Evolutionary conservation across 2,797 vertebrate species (phyloP).

Genomic region (Limosa lapponica): DNA sequence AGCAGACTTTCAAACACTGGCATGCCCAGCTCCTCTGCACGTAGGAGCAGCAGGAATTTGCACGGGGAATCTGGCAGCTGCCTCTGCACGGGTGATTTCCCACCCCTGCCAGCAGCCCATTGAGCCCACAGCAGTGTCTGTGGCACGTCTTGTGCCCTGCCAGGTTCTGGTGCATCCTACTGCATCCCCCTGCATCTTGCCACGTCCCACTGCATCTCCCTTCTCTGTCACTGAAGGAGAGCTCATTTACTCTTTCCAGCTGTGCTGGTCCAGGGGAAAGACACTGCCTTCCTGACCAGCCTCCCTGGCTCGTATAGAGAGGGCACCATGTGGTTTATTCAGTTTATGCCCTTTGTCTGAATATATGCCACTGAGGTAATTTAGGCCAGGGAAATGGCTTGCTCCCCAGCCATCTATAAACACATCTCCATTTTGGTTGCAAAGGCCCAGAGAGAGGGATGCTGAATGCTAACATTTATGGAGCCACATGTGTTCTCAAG

Average conservation of each 20-base stretch:
- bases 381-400: not conserved
- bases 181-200: not conserved
- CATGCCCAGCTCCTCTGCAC: not conserved
- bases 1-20: not conserved
- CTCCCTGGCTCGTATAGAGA: not conserved
- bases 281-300: not conserved
- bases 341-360: not conserved
- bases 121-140: accelerated
- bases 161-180: not conserved
- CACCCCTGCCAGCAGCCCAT: not conserved
- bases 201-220: not conserved
- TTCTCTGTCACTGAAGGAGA: not conserved
- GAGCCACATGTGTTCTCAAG: not conserved
- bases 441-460: not conserved
- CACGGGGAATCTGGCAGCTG: not conserved
- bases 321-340: not conserved
- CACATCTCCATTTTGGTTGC: accelerated
- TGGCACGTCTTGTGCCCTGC: not conserved
- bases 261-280: not conserved
- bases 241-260: not conserved
- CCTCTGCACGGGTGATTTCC: not conserved
- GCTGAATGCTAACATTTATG: not conserved
- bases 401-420: not conserved
- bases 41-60: accelerated
- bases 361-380: not conserved